Evolutionary conservation across 2,888 invertebrate species (phyloP), one percentile per base, ranked within the genome.

Genomic region (Drosophila trichaetosa): DNA sequence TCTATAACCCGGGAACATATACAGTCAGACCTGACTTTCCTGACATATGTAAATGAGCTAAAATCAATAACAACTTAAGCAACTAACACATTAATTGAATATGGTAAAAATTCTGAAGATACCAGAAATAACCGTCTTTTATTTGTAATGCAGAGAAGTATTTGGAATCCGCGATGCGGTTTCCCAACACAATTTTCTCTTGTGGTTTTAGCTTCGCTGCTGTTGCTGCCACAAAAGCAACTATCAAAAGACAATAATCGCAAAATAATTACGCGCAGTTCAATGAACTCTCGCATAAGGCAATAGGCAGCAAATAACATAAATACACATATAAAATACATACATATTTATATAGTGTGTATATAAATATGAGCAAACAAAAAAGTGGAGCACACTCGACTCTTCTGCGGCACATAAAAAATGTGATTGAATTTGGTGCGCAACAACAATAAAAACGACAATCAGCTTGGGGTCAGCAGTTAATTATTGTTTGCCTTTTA

Each of bases 231-330:
- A 49, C 36, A 60, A 24, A 52, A 38, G n/a, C 38, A 64, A 59
- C 64, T 72, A 83, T 87, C 69, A 73, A 82, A 76, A 54, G 52
- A 71, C 81, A 68, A 75, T 85, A 89, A 89, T 84, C 82, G 83
- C 82, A 59, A 82, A 85, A 89, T 89, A 89, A 89, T 85, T 82
- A 81, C 79, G 74, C 21, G 21, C 16, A 76, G 90, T 89, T 86
- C 88, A 70, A 59, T 70, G 90, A 89, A 85, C 90, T 80, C 46
- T 16, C 21, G 24, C 33, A 53, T 29, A 33, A n/a, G 42, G 29
- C 33, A 63, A 81, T 57, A 62, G 24, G 33, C 10, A 29, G 42
- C 56, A 61, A 63, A 66, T 33, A 71, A 66, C 21, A 48, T 36
- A 36, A 27, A 51, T 27, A 38, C 40, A 59, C 33, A 42, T 33